phyloP scores from a whole-genome alignment of 2,113 vertebrate genomes.

The Dasyornis broadbenti region DNA sequence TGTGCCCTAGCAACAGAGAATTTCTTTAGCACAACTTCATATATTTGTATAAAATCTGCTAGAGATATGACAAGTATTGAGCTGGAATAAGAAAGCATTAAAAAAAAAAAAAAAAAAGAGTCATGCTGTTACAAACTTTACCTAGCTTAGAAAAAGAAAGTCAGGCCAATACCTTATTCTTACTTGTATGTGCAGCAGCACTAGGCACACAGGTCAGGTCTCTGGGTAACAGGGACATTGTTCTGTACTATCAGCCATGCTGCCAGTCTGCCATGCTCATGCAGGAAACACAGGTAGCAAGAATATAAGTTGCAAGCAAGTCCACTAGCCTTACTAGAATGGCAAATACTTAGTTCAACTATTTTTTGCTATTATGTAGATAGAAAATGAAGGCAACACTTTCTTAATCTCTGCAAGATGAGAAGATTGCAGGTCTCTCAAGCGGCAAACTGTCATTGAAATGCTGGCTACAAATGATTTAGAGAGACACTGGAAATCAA shows the following conservation, averaged over 20 bases:
- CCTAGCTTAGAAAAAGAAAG: not conserved
- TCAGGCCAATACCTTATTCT: not conserved
- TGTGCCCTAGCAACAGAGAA: not conserved
- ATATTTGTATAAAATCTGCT: rapidly evolving
- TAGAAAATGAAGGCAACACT: not conserved
- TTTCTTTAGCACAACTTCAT: not conserved
- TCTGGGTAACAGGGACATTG: not conserved
- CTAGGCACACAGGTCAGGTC: not conserved
- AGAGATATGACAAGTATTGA: rapidly evolving
- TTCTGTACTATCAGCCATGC: not conserved
- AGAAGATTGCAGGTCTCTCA: not conserved
- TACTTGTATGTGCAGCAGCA: not conserved
- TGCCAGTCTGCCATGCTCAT: not conserved
- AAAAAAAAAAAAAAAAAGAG: no score
- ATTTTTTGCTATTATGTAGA: not conserved
- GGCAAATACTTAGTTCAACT: not conserved
- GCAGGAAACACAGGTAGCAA: not conserved
- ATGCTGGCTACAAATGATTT: not conserved
- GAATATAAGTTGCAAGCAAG: not conserved
- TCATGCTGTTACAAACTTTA: not conserved
- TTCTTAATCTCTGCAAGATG: not conserved
- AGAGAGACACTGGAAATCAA: not conserved
- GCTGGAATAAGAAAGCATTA: not conserved
- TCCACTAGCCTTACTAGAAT: not conserved
- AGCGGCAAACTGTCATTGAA: not conserved